Percentiles rank a stretch among this genome's conserved stretches.
phyloP scores from a whole-genome alignment of 1,140 invertebrate genomes.

The Agrilus planipennis region DNA sequence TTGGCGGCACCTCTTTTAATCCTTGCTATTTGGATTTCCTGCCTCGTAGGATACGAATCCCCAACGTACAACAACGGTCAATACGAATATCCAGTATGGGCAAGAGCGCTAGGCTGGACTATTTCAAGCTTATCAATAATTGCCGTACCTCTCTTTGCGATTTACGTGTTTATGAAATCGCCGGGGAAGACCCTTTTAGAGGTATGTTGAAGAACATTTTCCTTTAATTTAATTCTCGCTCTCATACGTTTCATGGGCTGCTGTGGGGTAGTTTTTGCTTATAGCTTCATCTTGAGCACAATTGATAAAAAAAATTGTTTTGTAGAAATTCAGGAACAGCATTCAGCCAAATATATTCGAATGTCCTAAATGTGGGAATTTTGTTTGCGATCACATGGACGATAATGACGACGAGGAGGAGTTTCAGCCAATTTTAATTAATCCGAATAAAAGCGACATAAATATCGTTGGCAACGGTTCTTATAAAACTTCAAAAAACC shows the following conservation, averaged over 20 bases:
- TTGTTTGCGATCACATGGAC: slow-evolving; percentile 24
- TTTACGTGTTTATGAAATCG: slow-evolving; percentile 56
- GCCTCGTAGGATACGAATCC: slow-evolving; percentile 73
- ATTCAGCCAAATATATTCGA: slow-evolving; percentile 26
- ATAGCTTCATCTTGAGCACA: neutral
- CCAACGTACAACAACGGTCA: slow-evolving; percentile 65
- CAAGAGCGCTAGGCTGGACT: slow-evolving; percentile 74
- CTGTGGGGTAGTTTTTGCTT: neutral
- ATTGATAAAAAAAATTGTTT: slow-evolving; percentile 1
- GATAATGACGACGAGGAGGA: slow-evolving; percentile 13
- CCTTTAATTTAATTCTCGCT: neutral
- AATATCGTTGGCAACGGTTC: no score
- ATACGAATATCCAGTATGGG: slow-evolving; percentile 75
- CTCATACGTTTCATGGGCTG: no score
- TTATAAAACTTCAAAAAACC: no score
- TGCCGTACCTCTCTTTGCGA: slow-evolving; percentile 74
- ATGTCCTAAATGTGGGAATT: slow-evolving; percentile 23
- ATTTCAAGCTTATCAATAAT: slow-evolving; percentile 69
- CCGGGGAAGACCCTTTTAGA: slow-evolving; percentile 57
- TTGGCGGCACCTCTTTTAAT: slow-evolving; percentile 67
- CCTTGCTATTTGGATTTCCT: slow-evolving; percentile 76
- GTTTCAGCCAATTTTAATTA: slow-evolving; percentile 19
- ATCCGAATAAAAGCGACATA: neutral
- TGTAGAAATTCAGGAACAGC: slow-evolving; percentile 27
- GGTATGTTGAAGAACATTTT: slow-evolving; percentile 42